phyloP scores from a whole-genome alignment of 1,140 invertebrate species.

The Panonychus citri region DNA sequence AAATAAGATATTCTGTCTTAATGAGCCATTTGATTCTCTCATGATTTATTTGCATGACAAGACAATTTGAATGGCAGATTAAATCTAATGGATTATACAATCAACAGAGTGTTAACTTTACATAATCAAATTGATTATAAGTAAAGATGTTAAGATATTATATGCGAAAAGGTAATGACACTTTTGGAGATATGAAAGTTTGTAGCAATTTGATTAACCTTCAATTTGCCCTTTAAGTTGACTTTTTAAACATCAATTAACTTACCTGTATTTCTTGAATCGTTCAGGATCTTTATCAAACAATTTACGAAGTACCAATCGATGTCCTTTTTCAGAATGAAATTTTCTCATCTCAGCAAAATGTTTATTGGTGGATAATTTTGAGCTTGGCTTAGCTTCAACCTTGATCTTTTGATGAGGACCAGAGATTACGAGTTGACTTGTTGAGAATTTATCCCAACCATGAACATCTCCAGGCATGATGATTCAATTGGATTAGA shows the following conservation, averaged over 20 bases:
- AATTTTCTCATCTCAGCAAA: conserved; percentile 1
- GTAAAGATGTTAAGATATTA: conserved; percentile 3
- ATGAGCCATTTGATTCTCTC: too few species aligned
- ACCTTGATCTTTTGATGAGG: neutral
- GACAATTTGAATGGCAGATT: neutral
- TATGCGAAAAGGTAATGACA: too few species aligned
- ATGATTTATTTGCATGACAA: too few species aligned
- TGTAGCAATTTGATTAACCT: too few species aligned
- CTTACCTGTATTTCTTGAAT: conserved; percentile 50
- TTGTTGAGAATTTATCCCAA: neutral
- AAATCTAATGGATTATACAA: neutral
- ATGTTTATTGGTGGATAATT: neutral
- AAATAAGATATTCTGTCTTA: too few species aligned
- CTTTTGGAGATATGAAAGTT: too few species aligned
- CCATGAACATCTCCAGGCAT: too few species aligned
- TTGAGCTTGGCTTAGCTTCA: neutral
- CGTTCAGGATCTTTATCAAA: conserved; percentile 47
- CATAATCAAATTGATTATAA: too few species aligned
- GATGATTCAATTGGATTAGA: too few species aligned
- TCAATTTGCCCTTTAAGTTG: too few species aligned
- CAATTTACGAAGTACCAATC: conserved; percentile 48
- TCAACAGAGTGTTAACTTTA: neutral
- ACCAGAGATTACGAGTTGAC: neutral
- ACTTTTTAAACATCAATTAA: conserved; percentile 1
- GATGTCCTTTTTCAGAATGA: conserved; percentile 35